Evolutionary conservation across 30 jellyfish, hydroid and myxozoan genomes (phyloP), one percentile per base, ranked within the genome.

Genomic region (Aurelia sp.): DNA sequence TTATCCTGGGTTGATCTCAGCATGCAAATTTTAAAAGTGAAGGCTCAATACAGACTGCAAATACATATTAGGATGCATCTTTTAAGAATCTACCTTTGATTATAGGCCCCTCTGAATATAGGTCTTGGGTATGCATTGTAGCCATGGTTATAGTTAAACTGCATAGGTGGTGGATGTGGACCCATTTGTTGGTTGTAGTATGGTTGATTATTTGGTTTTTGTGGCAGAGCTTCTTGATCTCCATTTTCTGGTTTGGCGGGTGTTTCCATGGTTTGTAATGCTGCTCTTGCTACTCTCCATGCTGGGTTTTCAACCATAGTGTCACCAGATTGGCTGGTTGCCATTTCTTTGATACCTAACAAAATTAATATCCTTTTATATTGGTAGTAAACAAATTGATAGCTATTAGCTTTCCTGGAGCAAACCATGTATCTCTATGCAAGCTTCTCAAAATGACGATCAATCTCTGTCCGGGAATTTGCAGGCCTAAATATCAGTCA

Each of bases 271-370:
- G 86, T 52, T 59, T 84, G 74, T 63, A 84, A 40, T 33, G 93
- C 93, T 66, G 73, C 84, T 50, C 93, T 84, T 40, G 93, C 93
- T n/a, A 53, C 71, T 30, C 21, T 57, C 93, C 93, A 84, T n/a
- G 93, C 93, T 9, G 93, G 93, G 33, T 84, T 84, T 58, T 84
- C 93, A 15, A 84, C 86, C 87, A 72, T 6, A 27, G 73, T 77
- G 8, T 84, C 93, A 11, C 82, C 78, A 11, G 40, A 18, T 60
- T 60, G 79, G n/a, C 69, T 61, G 44, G 60, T 51, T 18, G 86
- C 64, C 86, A 75, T 75, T 20, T 30, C 55, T 44, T 44, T 44
- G 15, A 44, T 44, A 7, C 15, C 55, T 44, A 44, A 44, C 3
- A 10, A 44, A 44, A 7, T 7, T 44, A 7, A 44, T 6, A 13